Percentiles rank a stretch among this genome's conserved stretches.
Evolutionary conservation across 2,888 invertebrate genomes (phyloP).

Genomic region (Heliconius ethilla): DNA sequence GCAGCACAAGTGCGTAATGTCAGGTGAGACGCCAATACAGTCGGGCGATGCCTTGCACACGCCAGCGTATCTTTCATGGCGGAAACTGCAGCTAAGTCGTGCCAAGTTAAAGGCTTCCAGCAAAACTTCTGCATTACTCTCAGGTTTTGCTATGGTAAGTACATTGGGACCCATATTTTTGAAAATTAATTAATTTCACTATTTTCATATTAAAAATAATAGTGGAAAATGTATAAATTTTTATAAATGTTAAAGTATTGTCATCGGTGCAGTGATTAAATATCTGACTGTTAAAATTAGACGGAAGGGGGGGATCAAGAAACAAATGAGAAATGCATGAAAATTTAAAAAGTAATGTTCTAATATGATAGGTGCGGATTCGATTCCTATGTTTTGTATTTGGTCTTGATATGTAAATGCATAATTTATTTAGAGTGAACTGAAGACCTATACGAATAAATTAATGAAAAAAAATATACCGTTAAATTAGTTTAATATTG

Average conservation of each 20-base stretch:
- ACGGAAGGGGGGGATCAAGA: background rate
- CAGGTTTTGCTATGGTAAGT: constrained; percentile 98
- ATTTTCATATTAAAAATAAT: background rate
- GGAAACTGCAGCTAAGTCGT: constrained; percentile 95
- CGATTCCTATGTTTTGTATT: too few species aligned
- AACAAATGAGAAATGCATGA: background rate
- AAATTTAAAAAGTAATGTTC: background rate
- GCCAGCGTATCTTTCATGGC: constrained; percentile 93
- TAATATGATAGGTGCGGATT: background rate
- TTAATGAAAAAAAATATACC: background rate
- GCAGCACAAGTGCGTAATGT: constrained; percentile 76
- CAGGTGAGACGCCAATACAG: constrained; percentile 86
- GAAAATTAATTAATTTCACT: background rate
- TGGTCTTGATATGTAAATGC: background rate
- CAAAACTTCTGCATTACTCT: constrained; percentile 97
- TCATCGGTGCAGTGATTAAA: background rate
- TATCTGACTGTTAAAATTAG: background rate
- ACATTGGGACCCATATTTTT: background rate
- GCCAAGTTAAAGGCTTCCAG: constrained; percentile 99
- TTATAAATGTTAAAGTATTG: background rate
- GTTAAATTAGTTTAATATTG: background rate
- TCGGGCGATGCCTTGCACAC: constrained; percentile 90
- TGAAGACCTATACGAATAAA: background rate
- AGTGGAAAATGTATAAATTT: background rate
- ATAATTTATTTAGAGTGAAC: background rate